Evolutionary conservation across 2,888 invertebrate genomes (phyloP), one percentile per base, ranked within the genome.

Genomic region (Norana najaformis): DNA sequence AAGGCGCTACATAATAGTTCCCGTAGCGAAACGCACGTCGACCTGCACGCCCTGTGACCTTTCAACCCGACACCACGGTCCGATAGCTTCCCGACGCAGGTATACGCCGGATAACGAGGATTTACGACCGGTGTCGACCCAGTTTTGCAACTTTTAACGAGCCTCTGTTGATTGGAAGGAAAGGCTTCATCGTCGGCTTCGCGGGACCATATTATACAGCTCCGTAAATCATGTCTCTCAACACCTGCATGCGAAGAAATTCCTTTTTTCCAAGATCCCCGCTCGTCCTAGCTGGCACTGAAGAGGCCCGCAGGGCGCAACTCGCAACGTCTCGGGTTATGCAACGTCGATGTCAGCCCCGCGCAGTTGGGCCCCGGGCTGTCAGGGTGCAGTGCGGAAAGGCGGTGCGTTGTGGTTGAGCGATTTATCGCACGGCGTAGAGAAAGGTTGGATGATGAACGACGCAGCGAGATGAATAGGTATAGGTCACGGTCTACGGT

Each of bases 101-200:
- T 30, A 30, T n/a, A 8, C 69, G 3, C 69, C 16, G 6, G 3
- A 30, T 69, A 69, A 69, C 69, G 69, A 69, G 69, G n/a, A 69
- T 69, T n/a, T 69, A n/a, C 69, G 30, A 69, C 69, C 69, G 69
- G 16, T 69, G 69, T 30, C 69, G 69, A n/a, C 69, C n/a, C 69
- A 69, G 30, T n/a, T 69, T 69, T 69, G n/a, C 69, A n/a, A n/a
- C 69, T 69, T n/a, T 69, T 69, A 69, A 69, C 69, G 69, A 69
- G 69, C 30, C 30, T 16, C 3, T 69, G 69, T 69, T n/a, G 69
- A 69, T 69, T 69, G 13, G 69, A 69, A 69, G n/a, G 69, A 69
- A 30, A 69, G 11, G 69, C 30, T 5, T 41, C 41, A 1, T 18
- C 14, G 14, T 41, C 13, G 41, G 41, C 5, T 13, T 13, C 18